Percentiles rank a stretch among this genome's conserved stretches.
Conservation (phyloP, 2,888 invertebrate species). For the Volucella inflata region DNA sequence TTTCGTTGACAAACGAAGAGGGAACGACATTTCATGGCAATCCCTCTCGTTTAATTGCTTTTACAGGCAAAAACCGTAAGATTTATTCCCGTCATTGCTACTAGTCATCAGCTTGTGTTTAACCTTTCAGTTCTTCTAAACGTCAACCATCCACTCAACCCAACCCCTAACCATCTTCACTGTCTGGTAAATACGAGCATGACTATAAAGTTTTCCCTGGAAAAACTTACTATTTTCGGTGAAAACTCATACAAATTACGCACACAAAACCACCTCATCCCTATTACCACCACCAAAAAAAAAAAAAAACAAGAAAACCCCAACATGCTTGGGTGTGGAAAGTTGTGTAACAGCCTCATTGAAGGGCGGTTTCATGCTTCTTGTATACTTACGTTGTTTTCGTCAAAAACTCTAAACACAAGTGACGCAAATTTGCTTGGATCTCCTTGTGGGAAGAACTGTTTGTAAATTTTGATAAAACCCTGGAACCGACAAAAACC, state of each 20-base stretch:
- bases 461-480: constrained; percentile 99
- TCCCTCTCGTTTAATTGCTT: constrained; percentile 37
- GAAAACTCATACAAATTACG: neutral
- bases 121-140: neutral
- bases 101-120: constrained; percentile 12
- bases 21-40: neutral
- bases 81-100: constrained; percentile 27
- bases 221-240: neutral
- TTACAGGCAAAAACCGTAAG: neutral
- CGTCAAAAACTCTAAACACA: constrained; percentile 99
- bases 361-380: constrained; percentile 12
- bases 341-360: constrained; percentile 4
- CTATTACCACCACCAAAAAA: neutral
- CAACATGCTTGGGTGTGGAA: neutral
- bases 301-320: neutral
- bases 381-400: constrained; percentile 94
- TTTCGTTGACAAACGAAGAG: neutral
- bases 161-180: neutral
- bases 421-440: constrained; percentile 99
- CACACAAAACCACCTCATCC: neutral
- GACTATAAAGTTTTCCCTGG: neutral
- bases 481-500: constrained; percentile 86
- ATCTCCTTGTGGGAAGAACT: constrained; percentile 99
- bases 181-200: neutral
- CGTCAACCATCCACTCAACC: neutral